phyloP scores from a whole-genome alignment of 1,140 invertebrate species.

The Drosophila santomea region DNA sequence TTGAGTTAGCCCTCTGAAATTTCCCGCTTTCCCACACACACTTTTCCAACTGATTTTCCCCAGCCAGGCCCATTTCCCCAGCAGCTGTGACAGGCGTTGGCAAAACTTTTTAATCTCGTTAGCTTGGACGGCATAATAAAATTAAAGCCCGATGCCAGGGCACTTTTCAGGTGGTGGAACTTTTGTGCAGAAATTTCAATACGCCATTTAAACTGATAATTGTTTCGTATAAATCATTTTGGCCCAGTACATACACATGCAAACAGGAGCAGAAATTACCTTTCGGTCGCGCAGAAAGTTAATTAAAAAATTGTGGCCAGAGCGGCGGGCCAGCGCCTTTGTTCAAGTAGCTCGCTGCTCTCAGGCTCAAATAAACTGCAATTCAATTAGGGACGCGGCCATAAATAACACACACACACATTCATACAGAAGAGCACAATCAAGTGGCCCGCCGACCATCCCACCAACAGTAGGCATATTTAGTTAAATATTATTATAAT shows the following conservation, averaged over 20 bases:
- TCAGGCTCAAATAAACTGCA: conserved; percentile 73
- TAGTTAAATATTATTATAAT: conserved; percentile 82
- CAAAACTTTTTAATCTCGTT: conserved; percentile 81
- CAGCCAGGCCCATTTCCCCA: conserved; percentile 4
- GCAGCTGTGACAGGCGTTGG: conserved; percentile 61
- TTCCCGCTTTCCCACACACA: conserved; percentile 1
- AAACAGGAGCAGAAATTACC: conserved; percentile 47
- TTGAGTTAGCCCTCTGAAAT: conserved; percentile 25
- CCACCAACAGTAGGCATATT: conserved; percentile 56
- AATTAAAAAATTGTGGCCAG: conserved; percentile 80
- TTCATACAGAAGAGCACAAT: conserved; percentile 1
- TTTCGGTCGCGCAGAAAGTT: conserved; percentile 64
- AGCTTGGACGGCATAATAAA: conserved; percentile 73
- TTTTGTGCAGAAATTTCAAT: conserved; percentile 72
- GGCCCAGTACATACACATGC: conserved; percentile 8
- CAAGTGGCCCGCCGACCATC: conserved; percentile 4
- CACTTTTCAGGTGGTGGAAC: conserved; percentile 48
- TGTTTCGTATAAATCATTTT: conserved; percentile 78
- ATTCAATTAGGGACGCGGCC: conserved; percentile 75
- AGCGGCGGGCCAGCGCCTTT: conserved; percentile 50
- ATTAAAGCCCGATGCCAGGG: conserved; percentile 66
- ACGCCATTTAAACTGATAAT: conserved; percentile 82
- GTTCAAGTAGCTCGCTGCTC: conserved; percentile 63
- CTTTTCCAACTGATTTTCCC: neutral
- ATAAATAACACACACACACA: conserved; percentile 63